Evolutionary conservation across 2,797 vertebrate genomes (phyloP).

Genomic region (Microctenopoma steveboyesi): DNA sequence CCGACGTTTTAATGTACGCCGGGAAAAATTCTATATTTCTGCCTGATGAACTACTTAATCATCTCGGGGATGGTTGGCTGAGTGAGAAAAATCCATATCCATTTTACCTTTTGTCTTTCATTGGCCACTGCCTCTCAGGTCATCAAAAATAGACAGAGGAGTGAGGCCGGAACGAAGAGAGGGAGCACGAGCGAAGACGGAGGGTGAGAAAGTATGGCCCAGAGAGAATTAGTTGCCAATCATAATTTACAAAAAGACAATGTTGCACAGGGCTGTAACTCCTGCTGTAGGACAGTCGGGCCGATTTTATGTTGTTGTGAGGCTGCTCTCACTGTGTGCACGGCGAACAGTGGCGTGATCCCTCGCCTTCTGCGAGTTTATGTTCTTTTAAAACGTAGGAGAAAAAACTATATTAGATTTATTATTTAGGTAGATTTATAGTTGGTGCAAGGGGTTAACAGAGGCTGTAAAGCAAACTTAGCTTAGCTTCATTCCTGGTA

Average conservation of each 20-base stretch:
- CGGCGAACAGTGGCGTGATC: neutral
- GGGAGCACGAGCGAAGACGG: neutral
- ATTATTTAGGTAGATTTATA: too few relatives aligned
- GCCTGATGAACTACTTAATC: slow-evolving; percentile 85
- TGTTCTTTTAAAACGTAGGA: too few relatives aligned
- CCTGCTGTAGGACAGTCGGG: too few relatives aligned
- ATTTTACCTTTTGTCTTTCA: slow-evolving; percentile 87
- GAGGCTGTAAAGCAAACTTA: too few relatives aligned
- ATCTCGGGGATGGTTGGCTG: slow-evolving; percentile 79
- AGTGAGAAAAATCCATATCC: slow-evolving; percentile 83
- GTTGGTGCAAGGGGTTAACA: too few relatives aligned
- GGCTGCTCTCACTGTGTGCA: neutral
- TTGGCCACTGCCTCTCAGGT: slow-evolving; percentile 79
- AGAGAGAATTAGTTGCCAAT: slow-evolving; percentile 18
- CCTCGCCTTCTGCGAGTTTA: too few relatives aligned
- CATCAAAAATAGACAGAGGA: slow-evolving; percentile 73
- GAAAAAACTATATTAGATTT: too few relatives aligned
- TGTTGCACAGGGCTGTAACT: slow-evolving; percentile 13
- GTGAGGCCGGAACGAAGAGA: neutral
- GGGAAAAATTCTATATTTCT: slow-evolving; percentile 85
- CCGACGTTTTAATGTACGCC: slow-evolving; percentile 81
- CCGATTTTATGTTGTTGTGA: neutral
- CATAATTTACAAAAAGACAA: slow-evolving; percentile 28
- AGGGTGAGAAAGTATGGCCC: slow-evolving; percentile 12
- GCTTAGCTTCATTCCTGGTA: too few relatives aligned